Base-by-base conservation (phyloP, 64 coral and sea anemone species). In the Acropora yongei region DNA sequence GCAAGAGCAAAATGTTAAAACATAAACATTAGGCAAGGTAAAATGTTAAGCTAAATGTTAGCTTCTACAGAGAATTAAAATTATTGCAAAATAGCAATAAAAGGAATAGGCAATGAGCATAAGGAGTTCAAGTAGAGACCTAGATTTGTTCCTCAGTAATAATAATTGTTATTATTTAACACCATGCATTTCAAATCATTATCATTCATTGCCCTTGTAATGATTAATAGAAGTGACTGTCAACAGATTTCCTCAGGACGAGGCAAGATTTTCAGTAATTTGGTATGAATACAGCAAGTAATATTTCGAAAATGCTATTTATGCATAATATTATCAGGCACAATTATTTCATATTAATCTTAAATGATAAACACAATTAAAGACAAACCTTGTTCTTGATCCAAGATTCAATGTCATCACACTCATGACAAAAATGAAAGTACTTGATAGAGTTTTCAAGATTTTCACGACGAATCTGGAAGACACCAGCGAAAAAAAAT, bases 361-460 rank as follows among this genome's bases (percentile, higher is more conserved):
- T 14, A 63, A 63, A 11, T 12, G 16, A 13, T 2, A 10, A 10
- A 63, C 60, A 14, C 10, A 57, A 0, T 9, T 80, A 4, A n/a
- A 68, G 19, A 16, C 86, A 87, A 50, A 96, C 94, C 72, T 96
- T 98, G 82, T 93, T 93, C 8, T 91, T 88, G 74, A 98, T 98
- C 96, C 96, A 98, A 3, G 53, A 46, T 49, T 96, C 96, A 13
- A 98, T 91, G 73, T 98, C 96, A 72, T 98, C 96, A 90, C 93
- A 90, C 48, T 98, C 96, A 57, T 88, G 91, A 83, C 94, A 87
- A 74, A 98, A 96, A 75, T 95, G 96, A 75, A 88, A 98, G 58
- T 96, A 98, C 46, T 96, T 98, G 57, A 95, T 93, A 0, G 96
- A 88, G 75, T 93, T 89, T 67, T 98, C 82, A 17, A 98, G 77